Base-by-base conservation (phyloP, 2,888 invertebrate species). In the Stenchaetothrips biformis region DNA sequence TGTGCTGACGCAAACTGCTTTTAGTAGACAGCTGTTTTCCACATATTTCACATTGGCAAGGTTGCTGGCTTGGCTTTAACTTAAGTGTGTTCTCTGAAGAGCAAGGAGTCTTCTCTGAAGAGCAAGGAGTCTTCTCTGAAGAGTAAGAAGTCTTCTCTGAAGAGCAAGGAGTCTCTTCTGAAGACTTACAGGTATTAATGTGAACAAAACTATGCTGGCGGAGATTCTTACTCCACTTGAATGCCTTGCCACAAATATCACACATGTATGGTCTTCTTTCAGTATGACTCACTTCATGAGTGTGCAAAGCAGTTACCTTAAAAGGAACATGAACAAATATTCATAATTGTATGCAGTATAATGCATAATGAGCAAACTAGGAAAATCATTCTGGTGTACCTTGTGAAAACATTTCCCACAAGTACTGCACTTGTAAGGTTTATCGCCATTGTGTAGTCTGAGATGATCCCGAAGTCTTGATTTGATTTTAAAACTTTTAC, bases 391-490 rank as follows among this genome's bases (percentile, higher is more conserved):
- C 37, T 37, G 25, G 25, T 25, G 25, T 21, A 74, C 67, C 67
- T 74, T 74, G 67, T 74, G 67, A 8, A 74, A 74, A 74, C 67
- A 74, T 74, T 74, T 74, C 8, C 67, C 67, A 74, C 67, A 74
- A 11, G 25, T 21, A 11, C 11, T 25, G 11, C 67, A 74, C 25
- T 25, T 25, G 25, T 25, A 74, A 25, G 67, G 67, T 74, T 25
- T 74, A 8, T 74, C 67, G 21, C 67, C 67, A 74, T 25, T 74
- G 21, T 74, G 67, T 0, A 74, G 21, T 11, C 67, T 21, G 21
- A 74, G 25, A 74, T 74, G 67, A 21, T 74, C 67, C 25, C 25
- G 67, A 2, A 74, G 25, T 74, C 67, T 21, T 25, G 67, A 74
- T 11, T 74, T 74, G 0, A 74, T 25, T 74, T 25, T 74, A 21